Conservation (phyloP, 2,113 vertebrate species). For the Ibidorhyncha struthersii region DNA sequence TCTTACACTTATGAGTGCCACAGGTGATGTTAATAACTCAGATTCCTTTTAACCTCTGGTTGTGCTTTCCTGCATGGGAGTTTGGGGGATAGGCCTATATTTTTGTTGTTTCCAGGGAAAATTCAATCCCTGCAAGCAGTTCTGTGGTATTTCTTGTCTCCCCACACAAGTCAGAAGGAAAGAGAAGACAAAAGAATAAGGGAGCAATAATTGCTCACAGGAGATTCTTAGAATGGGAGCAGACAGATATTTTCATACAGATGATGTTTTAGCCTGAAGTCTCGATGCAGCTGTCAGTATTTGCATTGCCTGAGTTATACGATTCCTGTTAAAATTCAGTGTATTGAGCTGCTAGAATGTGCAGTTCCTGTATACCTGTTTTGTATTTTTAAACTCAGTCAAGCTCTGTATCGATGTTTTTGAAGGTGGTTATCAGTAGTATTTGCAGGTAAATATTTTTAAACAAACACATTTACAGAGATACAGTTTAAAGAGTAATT, state of each 20-base stretch:
- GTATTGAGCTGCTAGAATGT: neutral
- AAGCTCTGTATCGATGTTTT: neutral
- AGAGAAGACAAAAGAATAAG: neutral
- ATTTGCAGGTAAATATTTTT: neutral
- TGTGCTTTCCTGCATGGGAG: neutral
- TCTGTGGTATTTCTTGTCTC: neutral
- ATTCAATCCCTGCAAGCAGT: neutral
- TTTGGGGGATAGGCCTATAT: neutral
- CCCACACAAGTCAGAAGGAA: neutral
- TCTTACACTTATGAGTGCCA: constrained; percentile 76
- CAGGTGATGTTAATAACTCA: constrained; percentile 70
- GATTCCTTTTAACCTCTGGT: neutral
- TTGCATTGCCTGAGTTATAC: neutral
- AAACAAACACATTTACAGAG: neutral
- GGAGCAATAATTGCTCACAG: neutral
- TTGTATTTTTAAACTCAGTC: neutral
- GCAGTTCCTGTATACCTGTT: neutral
- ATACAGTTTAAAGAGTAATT: neutral
- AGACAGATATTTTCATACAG: neutral
- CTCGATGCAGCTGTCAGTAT: neutral
- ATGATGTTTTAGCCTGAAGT: neutral
- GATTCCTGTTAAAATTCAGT: neutral
- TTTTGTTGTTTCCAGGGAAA: neutral
- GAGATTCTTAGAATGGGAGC: neutral
- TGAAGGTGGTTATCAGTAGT: neutral